Evolutionary conservation across 1,140 invertebrate species (phyloP).

Genomic region (Psilanteris sp.): DNA sequence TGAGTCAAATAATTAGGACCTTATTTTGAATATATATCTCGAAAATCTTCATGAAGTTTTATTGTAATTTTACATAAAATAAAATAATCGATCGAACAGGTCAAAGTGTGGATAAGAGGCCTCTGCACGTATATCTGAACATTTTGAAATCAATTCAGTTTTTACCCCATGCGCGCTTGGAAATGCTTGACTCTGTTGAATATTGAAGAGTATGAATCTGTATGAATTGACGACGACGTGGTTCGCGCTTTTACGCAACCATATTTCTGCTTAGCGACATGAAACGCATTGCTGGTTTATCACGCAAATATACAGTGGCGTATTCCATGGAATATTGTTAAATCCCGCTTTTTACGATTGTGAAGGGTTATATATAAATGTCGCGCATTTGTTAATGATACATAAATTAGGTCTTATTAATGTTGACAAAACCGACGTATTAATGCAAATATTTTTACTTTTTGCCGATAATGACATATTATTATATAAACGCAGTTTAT

Average conservation of each 20-base stretch:
- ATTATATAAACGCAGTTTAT: no score
- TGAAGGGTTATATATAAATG: constrained; percentile 5
- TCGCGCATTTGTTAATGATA: background rate
- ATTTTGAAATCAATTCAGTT: constrained; percentile 26
- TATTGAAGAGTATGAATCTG: constrained; percentile 9
- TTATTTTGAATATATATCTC: no score
- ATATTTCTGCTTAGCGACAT: constrained; percentile 24
- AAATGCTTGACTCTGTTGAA: constrained; percentile 8
- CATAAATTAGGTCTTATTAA: background rate
- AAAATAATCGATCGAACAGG: constrained; percentile 2
- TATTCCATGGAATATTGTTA: background rate
- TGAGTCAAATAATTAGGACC: no score
- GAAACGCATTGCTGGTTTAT: constrained; percentile 7
- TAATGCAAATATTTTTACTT: no score
- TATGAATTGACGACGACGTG: constrained; percentile 12
- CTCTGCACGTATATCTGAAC: background rate
- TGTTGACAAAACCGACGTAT: no score
- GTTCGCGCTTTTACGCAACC: constrained; percentile 30
- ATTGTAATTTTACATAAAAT: background rate
- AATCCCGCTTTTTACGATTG: background rate
- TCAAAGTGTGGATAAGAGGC: constrained; percentile 4
- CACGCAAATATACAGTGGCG: constrained; percentile 12
- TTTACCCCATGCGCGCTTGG: constrained; percentile 1
- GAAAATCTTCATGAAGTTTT: no score
- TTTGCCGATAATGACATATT: no score